A percentile compares a stretch with the other conserved stretches of the same genome.
Evolutionary conservation across 2,888 invertebrate species (phyloP).

Genomic region (Capitulum mitella): DNA sequence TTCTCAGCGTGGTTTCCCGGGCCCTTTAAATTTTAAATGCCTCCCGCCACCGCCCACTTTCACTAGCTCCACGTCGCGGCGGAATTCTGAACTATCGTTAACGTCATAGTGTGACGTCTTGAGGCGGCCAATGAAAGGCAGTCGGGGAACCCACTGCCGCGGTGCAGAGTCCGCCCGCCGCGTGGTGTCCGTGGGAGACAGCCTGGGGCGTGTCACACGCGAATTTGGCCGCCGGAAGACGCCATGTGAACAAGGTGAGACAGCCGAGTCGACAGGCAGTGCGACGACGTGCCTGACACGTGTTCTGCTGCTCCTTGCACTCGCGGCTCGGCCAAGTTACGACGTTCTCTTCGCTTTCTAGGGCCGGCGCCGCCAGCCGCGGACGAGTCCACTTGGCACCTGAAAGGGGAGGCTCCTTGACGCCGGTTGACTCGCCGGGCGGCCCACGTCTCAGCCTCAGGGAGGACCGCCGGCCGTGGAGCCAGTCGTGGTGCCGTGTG

Average conservation of each 20-base stretch:
- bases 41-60: neutral
- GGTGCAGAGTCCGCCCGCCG: neutral
- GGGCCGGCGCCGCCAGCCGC: neutral
- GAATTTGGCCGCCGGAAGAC: neutral
- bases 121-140: neutral
- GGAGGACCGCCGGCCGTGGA: too few species aligned
- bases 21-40: neutral
- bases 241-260: neutral
- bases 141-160: neutral
- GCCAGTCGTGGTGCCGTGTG: neutral
- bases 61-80: neutral
- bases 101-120: neutral
- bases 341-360: neutral
- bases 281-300: neutral
- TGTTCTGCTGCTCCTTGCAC: neutral
- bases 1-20: too few species aligned
- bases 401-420: neutral
- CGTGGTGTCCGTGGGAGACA: neutral
- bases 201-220: neutral
- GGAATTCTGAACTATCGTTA: neutral
- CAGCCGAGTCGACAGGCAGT: neutral
- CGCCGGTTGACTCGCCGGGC: neutral
- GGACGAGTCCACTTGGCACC: constrained; percentile 8
- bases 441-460: neutral
- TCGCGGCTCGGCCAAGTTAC: rapidly evolving